Evolutionary conservation across 2,797 vertebrate genomes (phyloP).

Genomic region (Lithobates pipiens): DNA sequence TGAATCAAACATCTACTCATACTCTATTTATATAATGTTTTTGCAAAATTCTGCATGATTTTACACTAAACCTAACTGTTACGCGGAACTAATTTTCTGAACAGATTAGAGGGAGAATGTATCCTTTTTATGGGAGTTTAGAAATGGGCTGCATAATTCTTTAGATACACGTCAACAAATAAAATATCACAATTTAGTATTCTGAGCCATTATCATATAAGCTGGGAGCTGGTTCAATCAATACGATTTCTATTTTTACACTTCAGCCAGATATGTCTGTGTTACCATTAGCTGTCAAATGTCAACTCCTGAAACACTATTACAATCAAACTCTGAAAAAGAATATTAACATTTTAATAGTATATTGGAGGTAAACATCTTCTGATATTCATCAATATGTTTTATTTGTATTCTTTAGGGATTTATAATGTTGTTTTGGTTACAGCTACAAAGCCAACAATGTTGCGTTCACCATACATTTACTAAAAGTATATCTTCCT

Average conservation of each 20-base stretch:
- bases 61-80: slow-evolving; percentile 38
- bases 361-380: too few species aligned
- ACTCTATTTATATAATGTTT: slow-evolving; percentile 19
- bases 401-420: too few species aligned
- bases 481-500: too few species aligned
- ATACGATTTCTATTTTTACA: not conserved
- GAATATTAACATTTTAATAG: too few species aligned
- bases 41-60: slow-evolving; percentile 35
- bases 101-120: slow-evolving; percentile 8
- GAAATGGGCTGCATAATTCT: slow-evolving; percentile 31
- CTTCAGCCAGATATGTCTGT: not conserved
- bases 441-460: too few species aligned
- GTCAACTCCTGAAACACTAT: not conserved
- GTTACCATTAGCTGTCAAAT: not conserved
- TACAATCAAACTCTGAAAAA: too few species aligned
- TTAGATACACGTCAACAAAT: slow-evolving; percentile 8
- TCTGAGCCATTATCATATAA: not conserved
- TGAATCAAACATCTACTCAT: slow-evolving; percentile 19
- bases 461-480: too few species aligned
- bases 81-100: slow-evolving; percentile 30
- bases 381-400: too few species aligned
- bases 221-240: not conserved
- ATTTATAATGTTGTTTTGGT: too few species aligned
- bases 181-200: not conserved
- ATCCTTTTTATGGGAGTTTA: slow-evolving; percentile 3